Evolutionary conservation across 2,113 vertebrate genomes (phyloP), one percentile per base, ranked within the genome.

Genomic region (Melozone crissalis): DNA sequence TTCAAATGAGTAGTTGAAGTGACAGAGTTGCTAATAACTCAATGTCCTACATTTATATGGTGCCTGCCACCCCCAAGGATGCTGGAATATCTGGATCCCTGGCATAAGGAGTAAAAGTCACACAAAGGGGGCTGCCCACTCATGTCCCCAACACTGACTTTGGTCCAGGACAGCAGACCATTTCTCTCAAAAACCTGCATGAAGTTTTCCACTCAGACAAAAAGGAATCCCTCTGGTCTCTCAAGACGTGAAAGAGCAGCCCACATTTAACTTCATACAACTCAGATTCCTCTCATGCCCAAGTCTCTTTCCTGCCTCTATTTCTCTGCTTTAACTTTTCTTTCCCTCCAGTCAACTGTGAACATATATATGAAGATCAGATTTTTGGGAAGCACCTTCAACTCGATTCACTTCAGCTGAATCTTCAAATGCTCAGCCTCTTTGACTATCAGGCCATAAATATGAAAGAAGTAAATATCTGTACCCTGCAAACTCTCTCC

Each of bases 321-420:
- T 84, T 90, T 86, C 92, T 66, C 82, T 51, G 35, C 55, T 94
- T 95, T 67, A 93, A 62, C 82, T 93, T 91, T 90, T 94, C 89
- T 88, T 91, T 84, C 79, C 75, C 76, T 80, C 75, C 83, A 86
- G 94, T 44, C 79, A 92, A 74, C 75, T 86, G 90, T 28, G 0
- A 95, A 86, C 41, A 41, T 57, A 77, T 84, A 77, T 55, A 94
- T 63, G 87, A 93, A 90, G 75, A 95, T 87, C 87, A 84, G 72
- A 90, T 90, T 95, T 94, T 93, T 21, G 57, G 86, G 77, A 95
- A 87, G 74, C 74, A 93, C 68, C 84, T 92, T 91, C 92, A 86
- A 67, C 72, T 92, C 16, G 4, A 92, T 94, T 90, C 95, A 90
- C 84, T 87, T 92, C 89, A 94, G 84, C 10, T 81, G 65, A 87